Base-by-base conservation (phyloP, 2,797 vertebrate species). In the Gambelia wislizenii region DNA sequence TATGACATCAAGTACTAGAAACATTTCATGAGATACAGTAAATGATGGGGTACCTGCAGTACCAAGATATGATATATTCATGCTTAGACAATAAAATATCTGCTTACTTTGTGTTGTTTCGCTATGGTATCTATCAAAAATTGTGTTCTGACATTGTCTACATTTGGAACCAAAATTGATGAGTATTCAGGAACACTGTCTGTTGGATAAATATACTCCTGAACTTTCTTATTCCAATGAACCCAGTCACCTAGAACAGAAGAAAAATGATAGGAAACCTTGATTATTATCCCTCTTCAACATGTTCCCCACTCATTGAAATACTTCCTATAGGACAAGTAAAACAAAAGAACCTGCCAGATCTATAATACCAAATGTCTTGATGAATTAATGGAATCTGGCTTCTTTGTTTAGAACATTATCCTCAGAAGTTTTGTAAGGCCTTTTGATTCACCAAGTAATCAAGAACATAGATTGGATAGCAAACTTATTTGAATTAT, bases 121-220 rank as follows among this genome's bases (percentile, higher is more conserved):
- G 97, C 97, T 80, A 97, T 97, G 30, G 95, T 97, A 22, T 97
- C 92, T 83, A 97, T 95, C 92, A 97, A 95, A 95, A 97, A 97
- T 83, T 93, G 97, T 83, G 96, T 97, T 94, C 96, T 96, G 72
- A 96, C 86, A 92, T 97, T 97, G 92, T 97, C 97, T 91, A 97
- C 97, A 83, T 97, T 97, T 91, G 97, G 97, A 93, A 97, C 97
- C 77, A 97, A 92, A 95, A 97, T 97, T 86, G 97, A 97, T 6
- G 95, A 93, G 81, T 97, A 97, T 47, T 97, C 97, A 20, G 97
- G 97, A 76, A 97, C 22, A 67, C 79, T 93, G 84, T 97, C 96
- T 52, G 95, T 93, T 87, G 97, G 97, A 88, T 97, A 97, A 91
- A 93, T 30, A 83, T 96, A 97, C 9, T 97, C 97, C 83, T 97